A percentile compares a stretch with the other conserved stretches of the same genome.
Evolutionary conservation across 2,888 invertebrate species (phyloP).

Genomic region (Aspidiotus destructor): DNA sequence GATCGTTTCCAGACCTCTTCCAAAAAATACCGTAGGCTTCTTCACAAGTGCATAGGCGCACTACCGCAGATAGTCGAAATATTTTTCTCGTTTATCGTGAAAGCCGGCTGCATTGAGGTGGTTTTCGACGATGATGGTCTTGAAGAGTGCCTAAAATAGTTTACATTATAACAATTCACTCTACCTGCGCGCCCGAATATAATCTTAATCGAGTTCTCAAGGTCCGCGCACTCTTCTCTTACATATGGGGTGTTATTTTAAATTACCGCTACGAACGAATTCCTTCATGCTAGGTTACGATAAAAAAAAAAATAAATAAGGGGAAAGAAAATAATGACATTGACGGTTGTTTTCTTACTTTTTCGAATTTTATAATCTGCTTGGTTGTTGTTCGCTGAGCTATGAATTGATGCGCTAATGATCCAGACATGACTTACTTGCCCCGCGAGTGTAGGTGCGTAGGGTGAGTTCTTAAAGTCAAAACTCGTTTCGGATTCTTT

Average conservation of each 20-base stretch:
- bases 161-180: not conserved
- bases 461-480: not conserved
- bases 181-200: not conserved
- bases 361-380: not conserved
- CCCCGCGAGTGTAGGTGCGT: too few relatives aligned
- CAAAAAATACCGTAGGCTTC: too few relatives aligned
- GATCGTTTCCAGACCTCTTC: too few relatives aligned
- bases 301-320: not conserved
- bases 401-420: too few relatives aligned
- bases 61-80: not conserved
- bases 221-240: not conserved
- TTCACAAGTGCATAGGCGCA: too few relatives aligned
- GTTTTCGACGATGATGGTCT: not conserved
- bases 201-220: slow-evolving; percentile 1
- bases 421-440: too few relatives aligned
- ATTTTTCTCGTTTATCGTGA: not conserved
- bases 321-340: not conserved
- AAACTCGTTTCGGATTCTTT: too few relatives aligned
- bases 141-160: not conserved
- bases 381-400: too few relatives aligned
- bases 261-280: not conserved
- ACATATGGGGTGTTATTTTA: not conserved
- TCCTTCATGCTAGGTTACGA: not conserved
- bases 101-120: not conserved
- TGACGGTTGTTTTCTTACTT: not conserved